These are phyloP conservation scores for Phalloptychus januarius DNA, from an alignment of 2,797 vertebrate genomes.

Conservation along the genomic window DNA sequence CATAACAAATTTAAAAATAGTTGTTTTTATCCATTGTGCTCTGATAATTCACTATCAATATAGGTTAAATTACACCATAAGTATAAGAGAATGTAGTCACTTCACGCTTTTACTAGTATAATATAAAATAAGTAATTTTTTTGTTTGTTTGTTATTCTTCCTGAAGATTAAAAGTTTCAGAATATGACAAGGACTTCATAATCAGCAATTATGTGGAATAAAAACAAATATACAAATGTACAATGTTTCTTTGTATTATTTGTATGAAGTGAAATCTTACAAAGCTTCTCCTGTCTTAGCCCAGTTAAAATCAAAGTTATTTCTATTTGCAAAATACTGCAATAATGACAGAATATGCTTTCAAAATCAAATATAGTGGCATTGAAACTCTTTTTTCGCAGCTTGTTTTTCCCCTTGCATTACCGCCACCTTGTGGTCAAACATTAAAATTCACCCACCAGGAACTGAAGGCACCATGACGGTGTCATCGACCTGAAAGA, in stretches of 20 bases:
- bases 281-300: background rate
- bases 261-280: too few relatives aligned
- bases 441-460: conserved; percentile 10
- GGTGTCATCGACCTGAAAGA: conserved; percentile 36
- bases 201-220: background rate
- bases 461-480: background rate
- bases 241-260: too few relatives aligned
- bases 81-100: too few relatives aligned
- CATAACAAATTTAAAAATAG: too few relatives aligned
- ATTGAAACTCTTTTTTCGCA: background rate
- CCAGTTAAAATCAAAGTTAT: background rate
- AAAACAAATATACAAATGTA: too few relatives aligned
- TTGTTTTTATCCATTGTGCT: too few relatives aligned
- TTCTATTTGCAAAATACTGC: background rate
- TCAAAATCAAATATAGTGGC: background rate
- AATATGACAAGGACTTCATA: background rate
- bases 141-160: background rate
- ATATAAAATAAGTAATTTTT: background rate
- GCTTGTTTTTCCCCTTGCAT: background rate
- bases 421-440: conserved; percentile 51
- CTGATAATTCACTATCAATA: too few relatives aligned
- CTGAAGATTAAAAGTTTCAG: background rate
- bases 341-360: background rate
- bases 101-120: too few relatives aligned
- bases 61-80: too few relatives aligned